Evolutionary conservation across 2,797 vertebrate species (phyloP), one percentile per base, ranked within the genome.

Genomic region (Phrynocephalus vlangalii): DNA sequence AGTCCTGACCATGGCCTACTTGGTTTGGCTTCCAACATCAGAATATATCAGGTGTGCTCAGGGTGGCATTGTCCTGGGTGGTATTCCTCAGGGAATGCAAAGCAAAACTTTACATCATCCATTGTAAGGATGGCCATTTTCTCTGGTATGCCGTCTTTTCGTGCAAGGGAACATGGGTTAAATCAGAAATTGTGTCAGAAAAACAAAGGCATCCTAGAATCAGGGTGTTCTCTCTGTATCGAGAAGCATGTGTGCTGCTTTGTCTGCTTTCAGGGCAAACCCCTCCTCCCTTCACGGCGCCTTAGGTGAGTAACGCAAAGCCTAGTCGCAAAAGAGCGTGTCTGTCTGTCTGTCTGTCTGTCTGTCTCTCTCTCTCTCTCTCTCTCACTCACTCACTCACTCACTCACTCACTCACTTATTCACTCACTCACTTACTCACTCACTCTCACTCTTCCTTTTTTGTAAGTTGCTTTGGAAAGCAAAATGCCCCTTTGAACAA

Each of bases 241-340:
- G 33, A 33, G 75, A 24, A 18, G 48, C 81, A 24, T 44, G 79
- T 78, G 38, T 33, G 89, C 83, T 60, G 88, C 16, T 3, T 52
- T 44, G 1, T 82, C 76, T 56, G 78, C 79, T 91, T 67, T 87
- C 48, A 8, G 33, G 82, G 88, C 56, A 87, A 83, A 48, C 28
- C 67, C 1, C 28, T 5, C 88, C 48, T 30, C 50, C 68, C 78
- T 86, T 87, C 75, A 89, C 84, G 79, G 73, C 86, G 86, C 50
- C 79, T 81, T 20, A 30, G 88, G 44, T 83, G 86, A 87, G 88
- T 86, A 26, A 81, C 52, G 20, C 3, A 52, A 33, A 38, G 66
- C 78, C 13, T 44, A n/a, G 77, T 24, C 66, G 38, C 81, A 67
- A 88, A 72, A 79, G 16, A 84, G 81, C 11, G 0, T 67, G 78